Evolutionary conservation across 2,797 vertebrate genomes (phyloP).

Genomic region (Enteromius unitaeniatus): DNA sequence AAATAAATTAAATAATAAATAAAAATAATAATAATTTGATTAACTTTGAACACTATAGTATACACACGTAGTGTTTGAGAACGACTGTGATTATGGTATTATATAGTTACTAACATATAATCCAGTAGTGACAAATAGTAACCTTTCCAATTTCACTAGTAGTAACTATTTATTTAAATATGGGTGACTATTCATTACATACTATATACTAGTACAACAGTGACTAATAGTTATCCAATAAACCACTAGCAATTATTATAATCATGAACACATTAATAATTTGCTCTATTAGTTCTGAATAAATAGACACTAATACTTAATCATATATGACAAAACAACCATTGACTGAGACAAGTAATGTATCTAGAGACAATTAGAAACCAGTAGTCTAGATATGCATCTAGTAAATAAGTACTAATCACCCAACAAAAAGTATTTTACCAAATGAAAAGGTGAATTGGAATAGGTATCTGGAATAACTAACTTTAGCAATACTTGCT

Average conservation of each 20-base stretch:
- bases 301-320: not conserved
- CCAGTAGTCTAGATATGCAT: too few species aligned
- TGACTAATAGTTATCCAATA: constrained; percentile 2
- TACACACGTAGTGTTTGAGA: not conserved
- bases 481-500: not conserved
- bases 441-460: not conserved
- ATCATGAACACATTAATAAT: not conserved
- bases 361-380: not conserved
- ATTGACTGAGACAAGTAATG: not conserved
- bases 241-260: not conserved
- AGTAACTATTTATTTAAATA: not conserved
- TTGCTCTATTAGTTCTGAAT: not conserved
- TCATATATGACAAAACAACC: not conserved
- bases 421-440: not conserved
- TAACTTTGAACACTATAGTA: not conserved
- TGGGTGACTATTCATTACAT: not conserved
- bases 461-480: not conserved
- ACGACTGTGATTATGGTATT: not conserved
- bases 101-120: not conserved
- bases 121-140: not conserved
- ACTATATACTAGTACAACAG: not conserved
- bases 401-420: not conserved
- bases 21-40: not conserved
- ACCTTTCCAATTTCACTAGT: not conserved
- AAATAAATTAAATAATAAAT: too few species aligned